Evolutionary conservation across 1,140 invertebrate genomes (phyloP).

Genomic region (Trissolcus basalis): DNA sequence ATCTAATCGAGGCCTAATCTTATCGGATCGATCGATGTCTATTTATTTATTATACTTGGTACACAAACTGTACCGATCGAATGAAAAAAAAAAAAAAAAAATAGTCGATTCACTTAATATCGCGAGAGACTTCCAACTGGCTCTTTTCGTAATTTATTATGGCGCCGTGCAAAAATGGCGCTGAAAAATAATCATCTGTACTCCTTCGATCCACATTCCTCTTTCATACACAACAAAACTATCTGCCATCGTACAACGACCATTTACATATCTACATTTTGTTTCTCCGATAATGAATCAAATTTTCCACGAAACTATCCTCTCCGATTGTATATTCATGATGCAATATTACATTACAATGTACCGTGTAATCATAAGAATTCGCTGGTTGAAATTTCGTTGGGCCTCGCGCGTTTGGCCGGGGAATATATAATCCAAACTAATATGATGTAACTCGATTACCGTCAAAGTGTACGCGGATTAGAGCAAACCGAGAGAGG

Average conservation of each 20-base stretch:
- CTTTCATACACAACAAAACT: constrained; percentile 37
- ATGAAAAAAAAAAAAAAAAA: neutral
- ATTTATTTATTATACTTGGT: no score
- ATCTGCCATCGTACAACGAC: constrained; percentile 47
- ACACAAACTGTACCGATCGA: no score
- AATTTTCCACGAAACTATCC: constrained; percentile 43
- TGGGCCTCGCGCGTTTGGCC: neutral
- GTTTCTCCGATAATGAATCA: constrained; percentile 49
- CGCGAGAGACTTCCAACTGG: no score
- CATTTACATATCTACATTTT: constrained; percentile 49
- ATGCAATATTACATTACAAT: constrained; percentile 49
- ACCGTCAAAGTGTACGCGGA: constrained; percentile 36
- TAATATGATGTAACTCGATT: constrained; percentile 53
- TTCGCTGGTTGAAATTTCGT: constrained; percentile 25
- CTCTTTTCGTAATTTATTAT: constrained; percentile 19
- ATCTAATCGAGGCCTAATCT: no score
- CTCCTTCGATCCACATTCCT: constrained; percentile 38
- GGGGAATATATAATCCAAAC: constrained; percentile 19
- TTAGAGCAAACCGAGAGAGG: constrained; percentile 23
- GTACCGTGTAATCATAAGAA: constrained; percentile 38
- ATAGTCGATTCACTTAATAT: neutral
- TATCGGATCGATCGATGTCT: no score
- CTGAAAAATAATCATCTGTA: constrained; percentile 24
- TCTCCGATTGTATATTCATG: constrained; percentile 41
- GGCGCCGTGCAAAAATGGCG: constrained; percentile 8